A percentile compares a stretch with the other conserved stretches of the same genome.
These are phyloP conservation scores for Otolemur crassicaudatus DNA, from an alignment of 2,797 vertebrate species.

Conservation along the genomic window DNA sequence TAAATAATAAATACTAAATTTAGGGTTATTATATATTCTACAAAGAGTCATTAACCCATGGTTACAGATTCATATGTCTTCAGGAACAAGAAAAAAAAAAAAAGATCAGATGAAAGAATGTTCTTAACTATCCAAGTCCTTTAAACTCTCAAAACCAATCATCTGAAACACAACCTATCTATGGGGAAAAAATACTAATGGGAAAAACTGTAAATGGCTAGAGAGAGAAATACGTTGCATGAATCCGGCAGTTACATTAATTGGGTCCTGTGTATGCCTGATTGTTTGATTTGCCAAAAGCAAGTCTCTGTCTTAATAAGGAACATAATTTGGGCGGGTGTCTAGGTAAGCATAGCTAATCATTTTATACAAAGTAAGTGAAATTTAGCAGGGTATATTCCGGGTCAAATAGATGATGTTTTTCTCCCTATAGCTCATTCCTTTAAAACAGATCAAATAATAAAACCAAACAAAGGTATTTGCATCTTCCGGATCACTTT, in stretches of 20 bases:
- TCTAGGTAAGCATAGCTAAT: neutral
- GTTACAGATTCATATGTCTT: neutral
- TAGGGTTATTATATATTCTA: neutral
- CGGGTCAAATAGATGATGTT: neutral
- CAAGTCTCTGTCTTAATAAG: neutral
- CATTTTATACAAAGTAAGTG: neutral
- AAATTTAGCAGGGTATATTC: neutral
- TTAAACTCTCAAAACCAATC: neutral
- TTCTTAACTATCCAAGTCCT: neutral
- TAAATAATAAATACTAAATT: neutral
- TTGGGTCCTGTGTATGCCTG: neutral
- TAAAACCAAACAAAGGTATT: neutral
- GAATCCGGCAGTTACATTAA: neutral
- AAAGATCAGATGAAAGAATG: neutral
- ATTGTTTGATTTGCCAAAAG: neutral
- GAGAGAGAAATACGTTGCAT: neutral
- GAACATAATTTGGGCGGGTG: neutral
- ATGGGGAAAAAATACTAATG: neutral
- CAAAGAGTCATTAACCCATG: neutral
- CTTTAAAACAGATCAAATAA: neutral
- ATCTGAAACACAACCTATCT: neutral
- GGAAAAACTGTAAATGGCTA: neutral
- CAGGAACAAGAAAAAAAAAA: neutral
- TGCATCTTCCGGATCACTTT: neutral
- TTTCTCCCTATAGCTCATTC: neutral